Percentiles rank a stretch among this genome's conserved stretches.
These are phyloP conservation scores for Catharus minimus DNA, from an alignment of 2,113 vertebrate species.

Conservation along the genomic window DNA sequence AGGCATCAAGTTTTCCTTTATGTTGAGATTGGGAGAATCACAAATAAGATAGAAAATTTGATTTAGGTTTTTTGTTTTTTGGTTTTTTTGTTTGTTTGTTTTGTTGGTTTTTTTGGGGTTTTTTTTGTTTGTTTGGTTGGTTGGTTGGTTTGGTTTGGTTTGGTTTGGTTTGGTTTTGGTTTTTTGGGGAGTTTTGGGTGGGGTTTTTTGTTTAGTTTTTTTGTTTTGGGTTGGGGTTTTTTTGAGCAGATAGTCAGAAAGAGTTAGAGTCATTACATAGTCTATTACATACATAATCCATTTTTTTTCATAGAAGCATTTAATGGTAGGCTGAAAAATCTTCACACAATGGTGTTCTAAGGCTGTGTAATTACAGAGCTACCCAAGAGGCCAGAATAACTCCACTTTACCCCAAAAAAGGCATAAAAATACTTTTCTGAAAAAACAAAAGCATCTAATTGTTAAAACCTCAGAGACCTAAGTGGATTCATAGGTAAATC, in stretches of 20 bases:
- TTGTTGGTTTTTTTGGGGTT: no score
- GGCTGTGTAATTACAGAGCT: not conserved
- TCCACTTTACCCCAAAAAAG: not conserved
- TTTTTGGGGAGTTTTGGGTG: no score
- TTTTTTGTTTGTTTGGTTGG: no score
- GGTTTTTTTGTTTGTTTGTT: no score
- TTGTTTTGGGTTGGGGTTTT: not conserved
- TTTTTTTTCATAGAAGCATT: constrained; percentile 24
- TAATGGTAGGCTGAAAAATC: constrained; percentile 8
- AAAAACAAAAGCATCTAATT: not conserved
- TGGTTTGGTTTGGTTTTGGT: no score
- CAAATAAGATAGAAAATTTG: not conserved
- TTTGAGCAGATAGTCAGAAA: not conserved
- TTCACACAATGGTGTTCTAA: constrained; percentile 1
- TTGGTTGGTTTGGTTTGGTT: no score
- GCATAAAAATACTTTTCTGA: not conserved
- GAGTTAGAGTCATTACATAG: not conserved
- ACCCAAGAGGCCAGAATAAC: not conserved
- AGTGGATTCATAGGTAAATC: not conserved
- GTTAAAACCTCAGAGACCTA: not conserved
- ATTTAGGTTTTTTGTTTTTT: not conserved
- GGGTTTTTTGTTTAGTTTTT: no score
- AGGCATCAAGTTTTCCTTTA: accelerated
- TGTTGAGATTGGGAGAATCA: not conserved
- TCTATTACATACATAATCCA: not conserved